phyloP scores from a whole-genome alignment of 2,888 invertebrate genomes.

The Hirudinaria manillensis region DNA sequence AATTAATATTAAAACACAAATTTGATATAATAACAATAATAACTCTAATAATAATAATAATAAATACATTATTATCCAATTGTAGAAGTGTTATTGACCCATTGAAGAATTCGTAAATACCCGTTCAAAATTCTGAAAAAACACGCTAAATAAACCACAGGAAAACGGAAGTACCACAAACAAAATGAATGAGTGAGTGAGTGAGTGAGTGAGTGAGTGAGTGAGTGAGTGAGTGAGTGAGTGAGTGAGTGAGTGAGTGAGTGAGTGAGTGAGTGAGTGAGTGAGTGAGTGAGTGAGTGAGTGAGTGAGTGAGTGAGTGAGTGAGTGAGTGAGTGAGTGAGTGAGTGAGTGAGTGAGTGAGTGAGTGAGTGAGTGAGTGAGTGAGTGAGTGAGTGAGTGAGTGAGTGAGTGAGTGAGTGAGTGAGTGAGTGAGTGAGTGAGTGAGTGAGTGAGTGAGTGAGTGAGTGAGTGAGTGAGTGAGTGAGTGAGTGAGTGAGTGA shows the following conservation, averaged over 20 bases:
- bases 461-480: not conserved
- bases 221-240: not conserved
- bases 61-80: not conserved
- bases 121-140: too few relatives aligned
- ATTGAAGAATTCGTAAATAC: too few relatives aligned
- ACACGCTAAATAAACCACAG: too few relatives aligned
- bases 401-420: too few relatives aligned
- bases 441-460: not conserved
- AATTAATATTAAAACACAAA: not conserved
- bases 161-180: too few relatives aligned
- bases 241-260: constrained; percentile 35
- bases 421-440: not conserved
- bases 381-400: constrained; percentile 12
- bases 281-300: constrained; percentile 16
- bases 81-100: too few relatives aligned
- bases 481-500: not conserved
- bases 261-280: constrained; percentile 16
- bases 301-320: constrained; percentile 20
- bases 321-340: constrained; percentile 20
- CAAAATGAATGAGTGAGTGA: too few relatives aligned
- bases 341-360: constrained; percentile 17
- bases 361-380: constrained; percentile 12
- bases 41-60: not conserved
- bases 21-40: not conserved
- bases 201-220: not conserved